A percentile compares a stretch with the other conserved stretches of the same genome.
phyloP scores from a whole-genome alignment of 1,140 invertebrate species.

The Gryon sp. region DNA sequence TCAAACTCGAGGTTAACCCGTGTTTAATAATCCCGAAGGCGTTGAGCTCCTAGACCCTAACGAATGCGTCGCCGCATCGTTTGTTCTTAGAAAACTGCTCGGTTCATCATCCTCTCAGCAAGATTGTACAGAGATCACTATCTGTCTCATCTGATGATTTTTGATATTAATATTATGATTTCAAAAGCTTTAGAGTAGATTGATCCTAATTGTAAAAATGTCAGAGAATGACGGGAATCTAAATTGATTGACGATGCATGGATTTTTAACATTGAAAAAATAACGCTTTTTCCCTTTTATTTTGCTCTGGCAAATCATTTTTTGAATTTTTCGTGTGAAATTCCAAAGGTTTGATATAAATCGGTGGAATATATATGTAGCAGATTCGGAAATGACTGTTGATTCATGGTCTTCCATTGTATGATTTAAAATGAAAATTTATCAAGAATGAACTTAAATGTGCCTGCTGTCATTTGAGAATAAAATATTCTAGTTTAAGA shows the following conservation, averaged over 20 bases:
- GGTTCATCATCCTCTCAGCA: slow-evolving; percentile 37
- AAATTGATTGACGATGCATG: slow-evolving; percentile 20
- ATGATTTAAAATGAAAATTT: slow-evolving; percentile 15
- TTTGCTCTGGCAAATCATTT: too few relatives aligned
- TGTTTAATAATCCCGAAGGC: slow-evolving; percentile 61
- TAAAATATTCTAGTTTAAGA: too few relatives aligned
- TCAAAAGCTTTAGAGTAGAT: slow-evolving; percentile 3
- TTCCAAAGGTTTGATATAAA: too few relatives aligned
- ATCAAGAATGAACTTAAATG: slow-evolving; percentile 13
- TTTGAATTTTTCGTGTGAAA: too few relatives aligned
- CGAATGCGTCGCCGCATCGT: slow-evolving; percentile 51
- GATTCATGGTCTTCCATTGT: slow-evolving; percentile 3
- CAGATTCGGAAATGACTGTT: slow-evolving; percentile 8
- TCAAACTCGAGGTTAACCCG: slow-evolving; percentile 50
- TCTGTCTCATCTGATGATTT: slow-evolving; percentile 39
- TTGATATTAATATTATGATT: slow-evolving; percentile 52
- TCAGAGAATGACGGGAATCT: slow-evolving; percentile 46
- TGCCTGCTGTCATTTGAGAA: too few relatives aligned
- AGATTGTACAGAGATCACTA: slow-evolving; percentile 34
- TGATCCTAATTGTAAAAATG: slow-evolving; percentile 28
- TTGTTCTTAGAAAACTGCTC: slow-evolving; percentile 48
- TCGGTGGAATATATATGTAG: slow-evolving; percentile 21
- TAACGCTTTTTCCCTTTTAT: background rate
- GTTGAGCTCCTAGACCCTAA: slow-evolving; percentile 55
- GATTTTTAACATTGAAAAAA: slow-evolving; percentile 23